A percentile compares a stretch with the other conserved stretches of the same genome.
phyloP scores from a whole-genome alignment of 2,888 invertebrate species.

The Tetanocera ferruginea region DNA sequence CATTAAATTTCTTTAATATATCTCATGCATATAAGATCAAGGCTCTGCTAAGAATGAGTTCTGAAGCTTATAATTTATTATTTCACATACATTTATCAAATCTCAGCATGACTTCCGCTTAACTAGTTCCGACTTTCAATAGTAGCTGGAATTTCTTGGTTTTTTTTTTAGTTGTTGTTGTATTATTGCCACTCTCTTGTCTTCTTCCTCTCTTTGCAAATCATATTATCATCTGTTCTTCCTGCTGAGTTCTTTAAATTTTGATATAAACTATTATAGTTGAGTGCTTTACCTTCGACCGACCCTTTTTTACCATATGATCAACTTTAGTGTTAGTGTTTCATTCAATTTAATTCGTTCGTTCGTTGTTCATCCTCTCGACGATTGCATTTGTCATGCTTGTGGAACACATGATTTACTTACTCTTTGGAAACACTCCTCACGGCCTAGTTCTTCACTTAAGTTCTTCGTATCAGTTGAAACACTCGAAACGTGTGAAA shows the following conservation, averaged over 20 bases:
- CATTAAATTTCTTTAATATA: background rate
- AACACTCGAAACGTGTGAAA: constrained; percentile 27
- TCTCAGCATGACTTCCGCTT: constrained; percentile 45
- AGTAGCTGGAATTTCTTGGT: background rate
- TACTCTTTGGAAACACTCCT: background rate
- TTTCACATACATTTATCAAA: constrained; percentile 14
- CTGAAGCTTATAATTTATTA: background rate
- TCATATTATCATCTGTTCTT: background rate
- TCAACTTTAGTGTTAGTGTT: background rate
- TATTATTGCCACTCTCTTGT: background rate
- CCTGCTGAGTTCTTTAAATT: background rate
- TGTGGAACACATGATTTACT: constrained; percentile 1
- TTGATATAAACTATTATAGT: background rate
- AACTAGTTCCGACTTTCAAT: constrained; percentile 37
- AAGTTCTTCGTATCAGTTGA: background rate
- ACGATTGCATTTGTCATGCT: background rate
- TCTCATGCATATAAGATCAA: background rate
- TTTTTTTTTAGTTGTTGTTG: no score
- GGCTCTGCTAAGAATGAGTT: background rate
- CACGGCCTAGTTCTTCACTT: background rate
- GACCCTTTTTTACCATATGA: background rate
- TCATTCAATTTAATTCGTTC: background rate
- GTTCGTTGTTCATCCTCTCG: background rate
- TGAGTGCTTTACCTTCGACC: constrained; percentile 1
- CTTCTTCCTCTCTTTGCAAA: background rate